These are phyloP conservation scores for Vulpes ferrilata DNA, from an alignment of 2,113 vertebrate species.

Conservation along the genomic window DNA sequence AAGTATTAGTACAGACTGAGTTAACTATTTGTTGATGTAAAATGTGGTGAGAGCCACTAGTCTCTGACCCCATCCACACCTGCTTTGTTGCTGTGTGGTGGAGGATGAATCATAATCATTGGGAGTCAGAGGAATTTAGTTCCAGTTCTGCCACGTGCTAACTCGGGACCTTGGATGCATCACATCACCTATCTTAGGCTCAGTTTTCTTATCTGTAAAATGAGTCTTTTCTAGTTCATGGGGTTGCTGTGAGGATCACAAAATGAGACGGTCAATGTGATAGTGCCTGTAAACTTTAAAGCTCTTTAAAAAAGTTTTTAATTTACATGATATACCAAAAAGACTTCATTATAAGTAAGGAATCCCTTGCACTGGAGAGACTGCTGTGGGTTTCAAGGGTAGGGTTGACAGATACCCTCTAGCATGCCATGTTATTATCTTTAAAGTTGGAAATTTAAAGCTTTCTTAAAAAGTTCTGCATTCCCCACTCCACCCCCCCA, in stretches of 20 bases:
- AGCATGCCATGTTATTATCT: too few species aligned
- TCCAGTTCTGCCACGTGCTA: neutral
- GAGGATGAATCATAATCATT: fast-evolving
- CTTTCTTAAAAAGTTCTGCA: neutral
- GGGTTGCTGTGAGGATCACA: neutral
- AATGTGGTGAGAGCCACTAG: neutral
- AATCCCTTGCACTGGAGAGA: neutral
- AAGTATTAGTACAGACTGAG: neutral
- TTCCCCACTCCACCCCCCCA: too few species aligned
- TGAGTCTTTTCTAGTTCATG: neutral
- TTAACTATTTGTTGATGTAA: neutral
- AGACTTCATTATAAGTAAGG: neutral
- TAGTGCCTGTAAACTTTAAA: neutral
- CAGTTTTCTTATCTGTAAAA: neutral
- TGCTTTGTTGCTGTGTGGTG: neutral
- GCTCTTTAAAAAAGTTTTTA: neutral
- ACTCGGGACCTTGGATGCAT: neutral
- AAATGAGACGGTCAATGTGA: neutral
- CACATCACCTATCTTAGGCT: neutral
- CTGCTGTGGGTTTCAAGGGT: neutral
- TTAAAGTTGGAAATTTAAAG: neutral
- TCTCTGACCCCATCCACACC: neutral
- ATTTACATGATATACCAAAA: neutral
- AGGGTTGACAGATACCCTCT: fast-evolving
- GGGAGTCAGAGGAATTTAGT: neutral